phyloP scores from a whole-genome alignment of 2,888 invertebrate genomes.

The Incurvaria masculella region DNA sequence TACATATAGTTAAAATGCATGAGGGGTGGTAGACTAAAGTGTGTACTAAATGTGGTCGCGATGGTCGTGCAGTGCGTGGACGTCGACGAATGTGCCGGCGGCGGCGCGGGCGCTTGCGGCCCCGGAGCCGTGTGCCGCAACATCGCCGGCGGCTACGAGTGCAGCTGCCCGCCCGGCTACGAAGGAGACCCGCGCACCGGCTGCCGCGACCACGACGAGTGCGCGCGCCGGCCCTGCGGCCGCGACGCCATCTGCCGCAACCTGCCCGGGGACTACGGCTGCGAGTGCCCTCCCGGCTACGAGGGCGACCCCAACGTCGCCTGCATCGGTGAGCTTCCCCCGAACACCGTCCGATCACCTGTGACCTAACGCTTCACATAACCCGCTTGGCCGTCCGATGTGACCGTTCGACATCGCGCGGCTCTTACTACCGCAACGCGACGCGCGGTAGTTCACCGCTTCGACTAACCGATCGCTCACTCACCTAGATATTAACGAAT shows the following conservation, averaged over 20 bases:
- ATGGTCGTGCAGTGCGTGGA: constrained; percentile 65
- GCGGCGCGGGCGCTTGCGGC: constrained; percentile 69
- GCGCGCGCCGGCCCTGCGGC: constrained; percentile 72
- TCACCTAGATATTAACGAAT: constrained; percentile 70
- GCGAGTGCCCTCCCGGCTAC: constrained; percentile 80
- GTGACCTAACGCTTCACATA: constrained; percentile 44
- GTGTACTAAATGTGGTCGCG: not conserved
- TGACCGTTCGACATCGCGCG: constrained; percentile 65
- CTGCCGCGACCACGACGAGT: constrained; percentile 75
- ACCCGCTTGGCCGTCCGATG: constrained; percentile 10
- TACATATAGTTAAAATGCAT: too few species aligned
- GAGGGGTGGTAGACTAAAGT: too few species aligned
- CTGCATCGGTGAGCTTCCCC: constrained; percentile 67
- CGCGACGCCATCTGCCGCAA: constrained; percentile 77
- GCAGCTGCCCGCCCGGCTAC: constrained; percentile 80
- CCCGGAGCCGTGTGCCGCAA: constrained; percentile 77
- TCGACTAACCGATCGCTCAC: constrained; percentile 31
- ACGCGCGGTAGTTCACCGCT: constrained; percentile 48
- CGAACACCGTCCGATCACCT: constrained; percentile 20
- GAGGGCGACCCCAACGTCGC: constrained; percentile 72
- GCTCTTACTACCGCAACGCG: constrained; percentile 51
- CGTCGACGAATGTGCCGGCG: constrained; percentile 76
- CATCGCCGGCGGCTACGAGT: constrained; percentile 74
- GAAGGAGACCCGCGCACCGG: constrained; percentile 75
- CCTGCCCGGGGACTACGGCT: constrained; percentile 73